Evolutionary conservation across 2,797 vertebrate species (phyloP), one percentile per base, ranked within the genome.

Genomic region (Spea hammondii): DNA sequence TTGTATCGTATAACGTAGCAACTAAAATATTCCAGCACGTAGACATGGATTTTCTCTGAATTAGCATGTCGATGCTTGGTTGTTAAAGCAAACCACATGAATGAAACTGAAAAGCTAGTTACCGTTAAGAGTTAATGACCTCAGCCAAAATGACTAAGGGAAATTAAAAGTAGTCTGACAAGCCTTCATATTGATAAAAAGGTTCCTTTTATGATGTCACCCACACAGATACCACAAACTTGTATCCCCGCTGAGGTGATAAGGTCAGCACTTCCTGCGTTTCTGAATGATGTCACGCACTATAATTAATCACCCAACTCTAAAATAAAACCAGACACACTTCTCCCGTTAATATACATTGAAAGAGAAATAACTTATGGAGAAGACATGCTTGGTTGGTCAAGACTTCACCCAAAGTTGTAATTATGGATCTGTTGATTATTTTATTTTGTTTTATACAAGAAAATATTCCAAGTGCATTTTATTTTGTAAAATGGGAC

Each of bases 261-360:
- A 74, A 79, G 71, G 65, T 79, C 78, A 79, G 65, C 48, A 64
- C 72, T 79, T 79, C 78, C 78, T 79, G 77, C 70, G 60, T 66
- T 45, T 50, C 49, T 46, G 17, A 47, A 79, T 79, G 78, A 79
- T 69, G 65, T 79, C 78, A 79, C 14, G 59, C 14, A 60, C 71
- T 69, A 79, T 67, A 74, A 79, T 74, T 74, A 74, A 79, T 79
- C 65, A 64, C 65, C 32, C 32, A 17, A 69, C 57, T 69, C 17
- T 68, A 45, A 60, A 74, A 69, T 69, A 50, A 65, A 72, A 70
- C 49, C 66, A 77, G 46, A 60, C 6, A 47, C 48, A 79, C 17
- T 57, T 66, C 46, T 64, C 32, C 8, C 8, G 46, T 59, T 74
- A 45, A 73, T 74, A 73, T 62, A 55, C 65, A 14, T 10, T 46